phyloP scores from a whole-genome alignment of 2,113 vertebrate species.

The Heterotis niloticus region DNA sequence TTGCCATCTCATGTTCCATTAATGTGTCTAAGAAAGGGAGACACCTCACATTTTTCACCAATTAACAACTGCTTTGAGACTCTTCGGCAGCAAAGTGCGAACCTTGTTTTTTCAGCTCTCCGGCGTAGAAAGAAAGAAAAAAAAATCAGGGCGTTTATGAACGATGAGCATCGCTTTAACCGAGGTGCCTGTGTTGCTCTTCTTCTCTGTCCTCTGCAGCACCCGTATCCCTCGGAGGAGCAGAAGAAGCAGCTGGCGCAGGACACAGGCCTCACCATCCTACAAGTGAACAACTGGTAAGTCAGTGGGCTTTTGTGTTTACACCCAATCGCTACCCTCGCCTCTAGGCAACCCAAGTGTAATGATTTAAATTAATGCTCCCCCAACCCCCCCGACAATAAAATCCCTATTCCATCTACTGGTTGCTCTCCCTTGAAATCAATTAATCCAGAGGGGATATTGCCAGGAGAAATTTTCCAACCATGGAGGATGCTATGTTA shows the following conservation, averaged over 20 bases:
- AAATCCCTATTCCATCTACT: slow-evolving; percentile 37
- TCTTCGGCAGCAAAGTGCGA: slow-evolving; percentile 28
- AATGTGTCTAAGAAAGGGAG: slow-evolving; percentile 70
- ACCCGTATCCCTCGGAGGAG: slow-evolving; percentile 94
- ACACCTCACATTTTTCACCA: slow-evolving; percentile 74
- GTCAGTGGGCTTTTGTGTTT: slow-evolving; percentile 59
- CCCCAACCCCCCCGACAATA: background rate
- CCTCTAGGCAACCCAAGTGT: slow-evolving; percentile 46
- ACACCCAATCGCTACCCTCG: slow-evolving; percentile 31
- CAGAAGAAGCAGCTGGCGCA: slow-evolving; percentile 96
- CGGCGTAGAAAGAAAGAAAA: background rate
- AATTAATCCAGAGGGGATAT: slow-evolving; percentile 56
- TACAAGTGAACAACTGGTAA: slow-evolving; percentile 98
- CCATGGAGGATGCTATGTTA: slow-evolving; percentile 34
- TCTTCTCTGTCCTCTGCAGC: slow-evolving; percentile 58
- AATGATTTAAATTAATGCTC: slow-evolving; percentile 43
- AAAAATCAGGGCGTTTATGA: background rate
- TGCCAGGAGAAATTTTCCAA: slow-evolving; percentile 56
- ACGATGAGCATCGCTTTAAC: background rate
- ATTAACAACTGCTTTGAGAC: slow-evolving; percentile 63
- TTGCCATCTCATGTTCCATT: slow-evolving; percentile 80
- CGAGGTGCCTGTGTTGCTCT: background rate
- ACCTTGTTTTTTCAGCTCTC: background rate
- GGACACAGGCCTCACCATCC: slow-evolving; percentile 91
- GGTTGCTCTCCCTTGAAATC: slow-evolving; percentile 54